Conservation (phyloP, 2,888 invertebrate species). For the Plutella xylostella region DNA sequence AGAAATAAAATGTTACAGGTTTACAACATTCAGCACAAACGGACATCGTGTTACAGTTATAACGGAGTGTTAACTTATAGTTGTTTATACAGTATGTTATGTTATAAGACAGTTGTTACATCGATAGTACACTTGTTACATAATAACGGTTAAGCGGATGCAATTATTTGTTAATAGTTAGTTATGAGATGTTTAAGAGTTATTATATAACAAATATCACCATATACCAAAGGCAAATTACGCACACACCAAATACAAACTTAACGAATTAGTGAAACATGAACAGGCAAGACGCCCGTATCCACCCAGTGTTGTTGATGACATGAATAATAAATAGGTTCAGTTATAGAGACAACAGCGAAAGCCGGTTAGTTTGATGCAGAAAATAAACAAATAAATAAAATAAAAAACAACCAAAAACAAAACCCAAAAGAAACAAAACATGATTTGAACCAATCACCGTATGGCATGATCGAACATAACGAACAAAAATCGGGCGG, state of each 20-base stretch:
- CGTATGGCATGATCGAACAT: constrained; percentile 27
- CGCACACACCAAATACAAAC: constrained; percentile 59
- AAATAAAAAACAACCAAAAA: constrained; percentile 16
- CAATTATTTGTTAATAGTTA: constrained; percentile 12
- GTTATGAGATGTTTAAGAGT: constrained; percentile 18
- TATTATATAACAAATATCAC: constrained; percentile 46
- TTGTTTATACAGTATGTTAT: constrained; percentile 12
- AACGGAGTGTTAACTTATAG: constrained; percentile 26
- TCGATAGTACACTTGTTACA: constrained; percentile 37
- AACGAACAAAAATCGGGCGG: constrained; percentile 5
- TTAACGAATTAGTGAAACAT: constrained; percentile 41
- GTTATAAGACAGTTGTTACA: constrained; percentile 17
- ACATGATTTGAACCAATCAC: constrained; percentile 64
- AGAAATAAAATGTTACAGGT: constrained; percentile 11
- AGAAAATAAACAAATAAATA: constrained; percentile 23
- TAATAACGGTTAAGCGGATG: constrained; percentile 30
- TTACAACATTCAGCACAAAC: constrained; percentile 22
- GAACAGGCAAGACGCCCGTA: constrained; percentile 49
- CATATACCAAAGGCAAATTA: constrained; percentile 62
- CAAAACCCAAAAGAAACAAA: constrained; percentile 28
- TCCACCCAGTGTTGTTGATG: constrained; percentile 49
- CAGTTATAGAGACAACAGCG: constrained; percentile 40
- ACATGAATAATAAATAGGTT: constrained; percentile 31
- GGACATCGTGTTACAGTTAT: constrained; percentile 26
- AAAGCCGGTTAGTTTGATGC: constrained; percentile 48